Base-by-base conservation (phyloP, 2,888 invertebrate genomes). In the Agrochola lychnidis region DNA sequence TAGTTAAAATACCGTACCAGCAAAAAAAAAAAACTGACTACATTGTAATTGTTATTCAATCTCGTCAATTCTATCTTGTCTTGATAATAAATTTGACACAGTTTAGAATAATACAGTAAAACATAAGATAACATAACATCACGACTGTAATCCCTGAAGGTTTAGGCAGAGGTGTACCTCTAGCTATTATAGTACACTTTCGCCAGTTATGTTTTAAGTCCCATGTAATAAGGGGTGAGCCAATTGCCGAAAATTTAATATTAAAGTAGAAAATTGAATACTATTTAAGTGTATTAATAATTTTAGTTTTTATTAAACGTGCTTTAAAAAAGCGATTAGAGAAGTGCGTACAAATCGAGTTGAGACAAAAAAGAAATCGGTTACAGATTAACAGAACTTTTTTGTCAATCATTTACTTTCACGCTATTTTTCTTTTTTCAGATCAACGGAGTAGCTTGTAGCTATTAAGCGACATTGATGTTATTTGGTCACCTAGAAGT, bases 321-420 rank as follows among this genome's bases (percentile, higher is more conserved):
- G 45, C n/a, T 48, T 22, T 40, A 84, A 81, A 79, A 82, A 84
- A 64, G 36, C 57, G 63, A 67, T 80, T 56, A 76, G 56, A 64
- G 71, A 73, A 64, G 42, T 56, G 59, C 56, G 61, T 81, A 69
- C 74, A 67, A 81, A 78, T 74, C 25, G 62, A 63, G 68, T 62
- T 72, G 56, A 72, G 56, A 74, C 56, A 74, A 84, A 83, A 83
- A 83, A 77, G 53, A 40, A 72, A 75, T 84, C 67, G 78, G 83
- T 78, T 78, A 81, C 78, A 81, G 85, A 83, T 83, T 81, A 84
- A 80, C 75, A 70, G 40, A 74, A 51, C 61, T 76, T 77, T 80
- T 84, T 86, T 78, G 53, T 79, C 64, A 66, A 69, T 77, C 72
- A 78, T 85, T 81, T 82, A 79, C 73, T 82, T 85, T 83, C 76